phyloP scores from a whole-genome alignment of 2,888 invertebrate genomes.

The Coremacera marginata region DNA sequence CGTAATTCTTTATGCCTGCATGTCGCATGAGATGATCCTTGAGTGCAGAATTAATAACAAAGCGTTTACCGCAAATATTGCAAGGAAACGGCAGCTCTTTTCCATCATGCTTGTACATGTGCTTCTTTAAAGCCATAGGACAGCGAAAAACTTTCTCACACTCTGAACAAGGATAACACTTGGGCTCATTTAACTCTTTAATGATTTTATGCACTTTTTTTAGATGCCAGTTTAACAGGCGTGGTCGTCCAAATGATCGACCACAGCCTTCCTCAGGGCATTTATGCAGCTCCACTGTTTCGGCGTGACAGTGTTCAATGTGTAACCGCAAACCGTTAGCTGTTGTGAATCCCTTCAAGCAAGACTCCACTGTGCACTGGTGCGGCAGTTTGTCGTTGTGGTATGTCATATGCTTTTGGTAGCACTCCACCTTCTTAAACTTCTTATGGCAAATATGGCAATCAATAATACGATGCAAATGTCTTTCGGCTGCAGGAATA shows the following conservation, averaged over 20 bases:
- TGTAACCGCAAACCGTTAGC: conserved; percentile 61
- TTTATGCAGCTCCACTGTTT: conserved; percentile 60
- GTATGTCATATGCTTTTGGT: conserved; percentile 64
- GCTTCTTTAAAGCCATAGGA: conserved; percentile 64
- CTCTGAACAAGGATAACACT: conserved; percentile 63
- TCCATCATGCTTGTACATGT: conserved; percentile 65
- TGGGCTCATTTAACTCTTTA: conserved; percentile 56
- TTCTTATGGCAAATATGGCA: conserved; percentile 65
- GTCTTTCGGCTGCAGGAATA: conserved; percentile 56
- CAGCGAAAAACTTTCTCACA: conserved; percentile 67
- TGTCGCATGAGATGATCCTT: conserved; percentile 66
- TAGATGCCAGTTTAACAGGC: conserved; percentile 63
- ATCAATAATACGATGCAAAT: conserved; percentile 61
- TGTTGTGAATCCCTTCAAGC: conserved; percentile 63
- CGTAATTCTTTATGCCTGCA: conserved; percentile 67
- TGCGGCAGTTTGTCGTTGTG: conserved; percentile 64
- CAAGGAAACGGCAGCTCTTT: conserved; percentile 65
- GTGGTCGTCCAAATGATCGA: conserved; percentile 61
- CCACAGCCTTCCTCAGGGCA: conserved; percentile 62
- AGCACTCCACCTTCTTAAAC: conserved; percentile 61
- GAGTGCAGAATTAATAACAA: conserved; percentile 65
- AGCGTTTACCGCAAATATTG: conserved; percentile 64
- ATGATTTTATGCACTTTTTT: conserved; percentile 57
- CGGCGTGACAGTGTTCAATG: conserved; percentile 63
- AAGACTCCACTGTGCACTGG: conserved; percentile 62